Percentiles rank a stretch among this genome's conserved stretches.
Conservation (phyloP, 2,113 vertebrate species). For the Mormoops blainvillei region DNA sequence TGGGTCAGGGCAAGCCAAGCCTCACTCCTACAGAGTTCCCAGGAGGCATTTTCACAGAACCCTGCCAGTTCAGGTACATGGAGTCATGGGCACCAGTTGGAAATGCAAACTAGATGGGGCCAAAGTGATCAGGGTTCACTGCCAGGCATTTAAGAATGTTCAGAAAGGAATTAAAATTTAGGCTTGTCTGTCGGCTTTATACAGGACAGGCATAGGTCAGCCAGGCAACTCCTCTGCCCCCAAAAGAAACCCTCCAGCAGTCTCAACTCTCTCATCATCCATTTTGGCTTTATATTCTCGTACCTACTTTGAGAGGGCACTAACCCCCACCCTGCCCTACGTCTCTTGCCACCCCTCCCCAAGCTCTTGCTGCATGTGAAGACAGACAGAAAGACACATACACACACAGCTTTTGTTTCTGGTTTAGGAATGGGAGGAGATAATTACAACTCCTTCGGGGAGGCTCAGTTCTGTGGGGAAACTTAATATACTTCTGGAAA, state of each 20-base stretch:
- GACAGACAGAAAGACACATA: background rate
- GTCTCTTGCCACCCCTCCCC: background rate
- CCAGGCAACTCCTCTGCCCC: rapidly evolving
- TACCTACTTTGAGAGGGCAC: background rate
- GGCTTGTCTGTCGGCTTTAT: background rate
- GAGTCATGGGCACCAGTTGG: background rate
- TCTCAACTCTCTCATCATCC: background rate
- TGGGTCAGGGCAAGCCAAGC: background rate
- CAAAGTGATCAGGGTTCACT: background rate
- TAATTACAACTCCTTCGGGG: background rate
- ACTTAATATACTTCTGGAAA: background rate
- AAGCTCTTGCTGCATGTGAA: background rate
- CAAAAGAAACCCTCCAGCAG: background rate
- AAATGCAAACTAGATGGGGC: background rate
- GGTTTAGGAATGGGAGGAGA: background rate
- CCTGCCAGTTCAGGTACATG: background rate
- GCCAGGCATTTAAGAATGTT: background rate
- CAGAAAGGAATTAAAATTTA: background rate
- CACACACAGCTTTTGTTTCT: background rate
- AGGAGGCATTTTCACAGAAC: background rate
- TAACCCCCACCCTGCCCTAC: background rate
- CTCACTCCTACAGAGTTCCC: background rate
- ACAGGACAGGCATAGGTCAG: background rate
- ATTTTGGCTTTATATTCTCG: background rate
- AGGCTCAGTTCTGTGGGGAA: background rate